These are phyloP conservation scores for Trachythela sp. DNA, from an alignment of 64 coral and sea anemone species.

Conservation along the genomic window DNA sequence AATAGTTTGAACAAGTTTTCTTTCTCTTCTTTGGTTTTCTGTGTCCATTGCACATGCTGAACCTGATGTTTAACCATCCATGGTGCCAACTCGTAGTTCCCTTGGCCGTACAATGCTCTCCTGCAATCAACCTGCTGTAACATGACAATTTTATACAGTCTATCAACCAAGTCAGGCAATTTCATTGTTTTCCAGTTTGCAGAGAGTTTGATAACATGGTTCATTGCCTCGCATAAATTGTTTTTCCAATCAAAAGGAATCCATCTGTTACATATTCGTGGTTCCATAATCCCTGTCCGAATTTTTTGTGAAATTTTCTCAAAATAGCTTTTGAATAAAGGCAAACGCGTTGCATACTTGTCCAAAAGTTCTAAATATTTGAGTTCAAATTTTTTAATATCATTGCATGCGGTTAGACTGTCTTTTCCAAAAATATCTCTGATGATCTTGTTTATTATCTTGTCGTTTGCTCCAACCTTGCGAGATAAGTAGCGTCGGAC, in stretches of 20 bases:
- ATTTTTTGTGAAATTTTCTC: neutral
- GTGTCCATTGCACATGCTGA: too few relatives aligned
- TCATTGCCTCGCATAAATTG: neutral
- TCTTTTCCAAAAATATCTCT: neutral
- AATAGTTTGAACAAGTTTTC: too few relatives aligned
- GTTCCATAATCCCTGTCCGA: neutral
- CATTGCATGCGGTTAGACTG: neutral
- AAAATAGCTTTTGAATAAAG: neutral
- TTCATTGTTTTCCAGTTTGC: neutral
- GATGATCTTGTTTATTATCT: neutral
- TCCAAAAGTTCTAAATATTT: neutral
- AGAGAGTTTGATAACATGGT: neutral
- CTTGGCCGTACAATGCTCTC: too few relatives aligned
- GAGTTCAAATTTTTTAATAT: neutral
- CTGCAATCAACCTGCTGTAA: too few relatives aligned
- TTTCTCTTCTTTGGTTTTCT: too few relatives aligned
- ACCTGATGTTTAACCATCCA: too few relatives aligned
- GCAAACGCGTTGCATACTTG: neutral
- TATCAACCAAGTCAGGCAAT: neutral
- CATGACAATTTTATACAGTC: neutral
- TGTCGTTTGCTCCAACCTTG: neutral
- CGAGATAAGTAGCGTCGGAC: neutral
- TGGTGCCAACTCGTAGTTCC: too few relatives aligned
- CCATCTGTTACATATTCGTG: neutral
- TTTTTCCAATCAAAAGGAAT: neutral